phyloP scores from a whole-genome alignment of 2,797 vertebrate species.

The Lutjanus argentimaculatus region DNA sequence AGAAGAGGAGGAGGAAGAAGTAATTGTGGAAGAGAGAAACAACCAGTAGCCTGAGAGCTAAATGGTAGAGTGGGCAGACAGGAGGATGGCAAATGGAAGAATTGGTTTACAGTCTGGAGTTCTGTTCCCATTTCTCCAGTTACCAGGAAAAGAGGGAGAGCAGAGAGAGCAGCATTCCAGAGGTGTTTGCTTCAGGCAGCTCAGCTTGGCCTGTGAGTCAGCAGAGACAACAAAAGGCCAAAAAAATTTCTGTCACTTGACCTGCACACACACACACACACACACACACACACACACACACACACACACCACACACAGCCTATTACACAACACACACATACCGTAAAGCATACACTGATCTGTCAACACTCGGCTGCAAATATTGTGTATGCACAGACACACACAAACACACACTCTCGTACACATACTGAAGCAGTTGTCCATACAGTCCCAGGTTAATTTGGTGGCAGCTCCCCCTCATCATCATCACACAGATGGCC shows the following conservation, averaged over 20 bases:
- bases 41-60: constrained; percentile 16
- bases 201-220: constrained; percentile 59
- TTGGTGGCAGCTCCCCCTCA: constrained; percentile 69
- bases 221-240: constrained; percentile 53
- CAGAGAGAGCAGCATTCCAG: constrained; percentile 56
- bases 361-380: constrained; percentile 26
- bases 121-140: constrained; percentile 55
- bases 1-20: not conserved
- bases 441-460: constrained; percentile 75
- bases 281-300: not conserved
- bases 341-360: constrained; percentile 24
- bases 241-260: constrained; percentile 48
- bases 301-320: constrained; percentile 1
- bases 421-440: constrained; percentile 51
- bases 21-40: not conserved
- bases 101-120: constrained; percentile 41
- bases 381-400: constrained; percentile 5
- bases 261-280: constrained; percentile 30
- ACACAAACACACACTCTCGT: constrained; percentile 16
- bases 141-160: constrained; percentile 21
- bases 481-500: constrained; percentile 83
- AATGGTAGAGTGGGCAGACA: constrained; percentile 26
- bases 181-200: constrained; percentile 72
- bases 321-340: not conserved
- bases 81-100: constrained; percentile 36